Base-by-base conservation (phyloP, 1,140 invertebrate genomes). In the Kradibia gibbosae region DNA sequence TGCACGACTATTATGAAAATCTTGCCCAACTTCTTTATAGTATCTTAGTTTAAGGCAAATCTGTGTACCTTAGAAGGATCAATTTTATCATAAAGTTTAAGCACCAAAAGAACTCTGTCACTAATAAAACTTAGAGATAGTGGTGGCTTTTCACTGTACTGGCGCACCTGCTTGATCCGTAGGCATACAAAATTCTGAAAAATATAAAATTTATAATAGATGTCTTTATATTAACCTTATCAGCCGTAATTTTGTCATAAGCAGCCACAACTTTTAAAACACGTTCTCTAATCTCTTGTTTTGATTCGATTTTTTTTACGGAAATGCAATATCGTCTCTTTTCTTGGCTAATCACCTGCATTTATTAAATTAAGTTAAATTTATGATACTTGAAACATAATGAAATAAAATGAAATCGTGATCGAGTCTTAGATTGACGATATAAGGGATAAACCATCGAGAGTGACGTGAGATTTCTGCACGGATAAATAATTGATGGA, bases 21-120 rank as follows among this genome's bases (percentile, higher is more conserved):
- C 34, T 81, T 31, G 55, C 25, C 71, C 65, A 34, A 62, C 78
- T 77, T 65, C 11, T 80, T 83, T 55, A 50, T 36, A 31, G 55
- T 31, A 76, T 42, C 20, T 53, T 79, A 75, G 71, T 62, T 76
- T 50, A 75, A 78, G 45, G 67, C 70, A 83, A 65, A 84, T 82
- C 4, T 45, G 74, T 79, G 90, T 96, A 98, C 97, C 96, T 98
- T 98, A 84, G 94, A 93, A 85, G 96, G 95, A 89, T 98, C 94
- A 92, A 99, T 93, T 95, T 99, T 99, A 93, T 99, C 98, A 93
- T 97, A 99, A 84, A 99, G 94, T 93, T 97, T 97, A 82, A 99
- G 94, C 82, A 98, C 96, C 90, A 99, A 94, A 86, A 98, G 91
- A 79, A 99, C 97, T 88, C 98, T 94, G 89, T 97, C 95, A 88